These are phyloP conservation scores for Drosophila malerkotliana DNA, from an alignment of 1,140 invertebrate species.

Conservation along the genomic window DNA sequence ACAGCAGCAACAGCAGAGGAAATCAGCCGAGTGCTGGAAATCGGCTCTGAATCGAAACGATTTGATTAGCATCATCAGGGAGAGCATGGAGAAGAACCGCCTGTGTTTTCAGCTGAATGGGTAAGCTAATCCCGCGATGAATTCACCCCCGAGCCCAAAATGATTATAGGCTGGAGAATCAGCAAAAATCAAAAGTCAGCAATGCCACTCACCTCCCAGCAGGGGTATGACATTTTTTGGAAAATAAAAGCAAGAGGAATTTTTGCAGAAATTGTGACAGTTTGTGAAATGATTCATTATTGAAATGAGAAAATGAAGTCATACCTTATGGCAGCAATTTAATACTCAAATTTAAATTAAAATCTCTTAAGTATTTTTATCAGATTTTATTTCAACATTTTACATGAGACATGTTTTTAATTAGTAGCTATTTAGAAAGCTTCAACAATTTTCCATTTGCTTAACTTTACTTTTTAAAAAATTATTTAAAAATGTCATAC, in stretches of 20 bases:
- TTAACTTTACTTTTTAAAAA: not conserved
- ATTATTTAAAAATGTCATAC: not conserved
- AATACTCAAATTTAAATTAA: too few relatives aligned
- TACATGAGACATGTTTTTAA: too few relatives aligned
- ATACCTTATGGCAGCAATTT: too few relatives aligned
- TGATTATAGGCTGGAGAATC: constrained; percentile 12
- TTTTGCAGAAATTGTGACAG: not conserved
- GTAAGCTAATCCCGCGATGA: constrained; percentile 84
- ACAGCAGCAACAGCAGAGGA: constrained; percentile 57
- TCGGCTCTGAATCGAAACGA: constrained; percentile 90
- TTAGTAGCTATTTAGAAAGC: too few relatives aligned
- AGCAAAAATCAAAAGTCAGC: constrained; percentile 4
- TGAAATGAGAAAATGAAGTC: not conserved
- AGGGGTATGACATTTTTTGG: constrained; percentile 24
- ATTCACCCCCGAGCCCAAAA: constrained; percentile 24
- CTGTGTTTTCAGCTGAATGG: constrained; percentile 91
- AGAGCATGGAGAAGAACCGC: constrained; percentile 96
- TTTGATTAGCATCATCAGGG: constrained; percentile 93
- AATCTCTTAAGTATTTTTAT: too few relatives aligned
- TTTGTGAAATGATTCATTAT: not conserved
- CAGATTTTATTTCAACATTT: too few relatives aligned
- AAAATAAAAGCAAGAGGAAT: not conserved
- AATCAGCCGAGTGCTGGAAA: constrained; percentile 84
- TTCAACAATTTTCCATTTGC: too few relatives aligned
- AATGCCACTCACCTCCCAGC: not conserved